phyloP scores from a whole-genome alignment of 1,140 invertebrate species.

The Drosophila sproati region DNA sequence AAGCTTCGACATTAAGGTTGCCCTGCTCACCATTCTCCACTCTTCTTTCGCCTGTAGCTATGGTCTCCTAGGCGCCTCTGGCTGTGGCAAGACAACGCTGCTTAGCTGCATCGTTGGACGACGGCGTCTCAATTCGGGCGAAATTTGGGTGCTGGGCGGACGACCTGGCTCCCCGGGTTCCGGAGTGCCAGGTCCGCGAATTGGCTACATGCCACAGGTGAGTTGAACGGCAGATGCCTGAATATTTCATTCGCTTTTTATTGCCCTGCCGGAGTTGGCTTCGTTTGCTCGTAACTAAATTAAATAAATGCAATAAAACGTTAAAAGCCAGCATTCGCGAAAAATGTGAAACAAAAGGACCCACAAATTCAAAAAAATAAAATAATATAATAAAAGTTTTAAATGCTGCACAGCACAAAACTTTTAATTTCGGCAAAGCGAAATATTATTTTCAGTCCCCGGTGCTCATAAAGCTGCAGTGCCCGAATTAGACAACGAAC shows the following conservation, averaged over 20 bases:
- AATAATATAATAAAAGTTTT: conserved; percentile 51
- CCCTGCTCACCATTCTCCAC: conserved; percentile 1
- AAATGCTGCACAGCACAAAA: conserved; percentile 49
- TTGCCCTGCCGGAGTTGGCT: conserved; percentile 53
- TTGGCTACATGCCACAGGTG: conserved; percentile 89
- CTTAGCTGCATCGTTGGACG: conserved; percentile 95
- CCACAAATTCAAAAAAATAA: conserved; percentile 6
- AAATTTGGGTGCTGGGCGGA: conserved; percentile 94
- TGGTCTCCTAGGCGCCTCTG: conserved; percentile 93
- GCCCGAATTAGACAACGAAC: conserved; percentile 27
- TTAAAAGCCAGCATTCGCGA: conserved; percentile 35
- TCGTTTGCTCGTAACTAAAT: conserved; percentile 63
- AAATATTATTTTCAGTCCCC: conserved; percentile 45
- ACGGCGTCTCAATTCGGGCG: conserved; percentile 91
- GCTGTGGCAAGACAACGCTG: conserved; percentile 94
- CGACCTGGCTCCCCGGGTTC: conserved; percentile 92
- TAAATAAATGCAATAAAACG: conserved; percentile 79
- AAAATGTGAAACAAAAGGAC: conserved; percentile 9
- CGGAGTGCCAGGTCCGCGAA: conserved; percentile 92
- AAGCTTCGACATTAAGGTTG: conserved; percentile 35
- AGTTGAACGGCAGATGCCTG: conserved; percentile 47
- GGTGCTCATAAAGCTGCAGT: conserved; percentile 36
- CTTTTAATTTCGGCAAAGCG: conserved; percentile 60
- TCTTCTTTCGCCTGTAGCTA: conserved; percentile 87
- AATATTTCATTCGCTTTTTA: conserved; percentile 75